Evolutionary conservation across 1,140 invertebrate genomes (phyloP).

Genomic region (Pseudomyrmex dendroicus): DNA sequence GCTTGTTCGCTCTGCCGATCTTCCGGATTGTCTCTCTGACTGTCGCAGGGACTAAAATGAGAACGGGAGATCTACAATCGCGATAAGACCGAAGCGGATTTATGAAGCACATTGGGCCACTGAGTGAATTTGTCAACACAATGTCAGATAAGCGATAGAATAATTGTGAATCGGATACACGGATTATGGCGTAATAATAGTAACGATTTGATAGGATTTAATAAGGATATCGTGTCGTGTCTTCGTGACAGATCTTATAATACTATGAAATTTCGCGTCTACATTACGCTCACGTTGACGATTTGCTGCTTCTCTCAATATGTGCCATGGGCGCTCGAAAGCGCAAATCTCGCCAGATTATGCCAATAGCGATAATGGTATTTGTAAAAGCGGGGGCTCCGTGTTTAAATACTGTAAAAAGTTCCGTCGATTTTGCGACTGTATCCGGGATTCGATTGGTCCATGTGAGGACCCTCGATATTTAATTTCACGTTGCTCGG

Average conservation of each 20-base stretch:
- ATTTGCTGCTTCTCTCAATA: constrained; percentile 2
- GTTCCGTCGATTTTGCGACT: constrained; percentile 84
- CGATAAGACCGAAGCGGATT: constrained; percentile 46
- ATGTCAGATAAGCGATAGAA: constrained; percentile 41
- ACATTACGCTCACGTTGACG: neutral
- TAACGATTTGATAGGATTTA: constrained; percentile 13
- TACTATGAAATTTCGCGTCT: constrained; percentile 5
- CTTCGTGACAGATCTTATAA: neutral
- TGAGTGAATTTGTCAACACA: constrained; percentile 61
- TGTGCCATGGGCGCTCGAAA: neutral
- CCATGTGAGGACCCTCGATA: constrained; percentile 82
- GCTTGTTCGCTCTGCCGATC: constrained; percentile 24
- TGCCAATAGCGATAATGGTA: constrained; percentile 62
- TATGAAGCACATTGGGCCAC: constrained; percentile 9
- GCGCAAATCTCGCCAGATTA: constrained; percentile 54
- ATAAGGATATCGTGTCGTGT: neutral
- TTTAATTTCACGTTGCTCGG: constrained; percentile 83
- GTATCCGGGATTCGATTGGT: constrained; percentile 84
- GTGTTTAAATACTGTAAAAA: constrained; percentile 81
- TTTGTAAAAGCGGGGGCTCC: constrained; percentile 67
- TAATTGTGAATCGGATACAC: constrained; percentile 15
- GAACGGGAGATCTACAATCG: constrained; percentile 33
- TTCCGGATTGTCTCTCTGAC: constrained; percentile 14
- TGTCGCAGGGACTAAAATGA: constrained; percentile 40
- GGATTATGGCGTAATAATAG: constrained; percentile 12